Evolutionary conservation across 2,888 invertebrate species (phyloP), one percentile per base, ranked within the genome.

Genomic region (Tridacna crocea): DNA sequence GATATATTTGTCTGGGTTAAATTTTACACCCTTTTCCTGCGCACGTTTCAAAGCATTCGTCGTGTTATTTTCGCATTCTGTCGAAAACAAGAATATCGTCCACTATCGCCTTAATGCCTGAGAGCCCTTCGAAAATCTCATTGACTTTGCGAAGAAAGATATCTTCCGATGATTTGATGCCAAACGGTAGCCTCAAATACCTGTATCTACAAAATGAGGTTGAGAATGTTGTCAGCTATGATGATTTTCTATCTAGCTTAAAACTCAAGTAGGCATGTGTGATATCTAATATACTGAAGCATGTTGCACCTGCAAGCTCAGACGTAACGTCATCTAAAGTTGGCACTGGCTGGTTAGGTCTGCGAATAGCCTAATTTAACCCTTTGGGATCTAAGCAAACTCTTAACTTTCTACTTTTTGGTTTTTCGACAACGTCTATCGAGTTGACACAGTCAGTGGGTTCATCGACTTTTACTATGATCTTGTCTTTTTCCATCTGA

Each of bases 1-100:
- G 65, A 65, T 26, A 26, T 13, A 12, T 65, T 65, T 65, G 24
- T 65, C 22, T 3, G 27, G 65, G 65, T 65, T 65, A 26, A 65
- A 65, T 26, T 26, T 65, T n/a, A 65, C 12, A 65, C 65, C 65
- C 55, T 65, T 65, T 26, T 65, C 65, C 22, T 13, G 19, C 3
- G 65, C 24, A 11, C 65, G 65, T 65, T 26, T 26, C 24, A 22
- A 12, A 22, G 22, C 22, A 24, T 65, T 55, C 55, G 55, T 17
- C 19, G 55, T 17, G 55, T 10, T n/a, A 2, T 36, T 36, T 36
- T 36, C 36, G 36, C 36, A 8, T 36, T 36, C 8, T 36, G 8
- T 8, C 36, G 36, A 36, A 36, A 36, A 36, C 8, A 8, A 36
- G 55, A n/a, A 55, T 55, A 55, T 55, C 2, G 55, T 55, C 55